phyloP scores from a whole-genome alignment of 2,113 vertebrate genomes.

The Amazona vittata region DNA sequence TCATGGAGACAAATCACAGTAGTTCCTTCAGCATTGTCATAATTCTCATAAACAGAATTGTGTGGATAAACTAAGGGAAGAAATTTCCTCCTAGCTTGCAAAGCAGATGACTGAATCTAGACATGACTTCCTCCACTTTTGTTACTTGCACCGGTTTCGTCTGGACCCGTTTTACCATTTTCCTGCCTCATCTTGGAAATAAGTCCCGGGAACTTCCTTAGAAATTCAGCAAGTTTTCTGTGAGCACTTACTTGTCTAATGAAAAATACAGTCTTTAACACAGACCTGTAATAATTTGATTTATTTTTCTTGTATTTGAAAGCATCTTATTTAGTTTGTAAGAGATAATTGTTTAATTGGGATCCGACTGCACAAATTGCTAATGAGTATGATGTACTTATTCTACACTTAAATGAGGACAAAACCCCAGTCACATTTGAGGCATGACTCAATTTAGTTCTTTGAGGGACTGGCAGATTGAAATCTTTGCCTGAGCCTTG shows the following conservation, averaged over 20 bases:
- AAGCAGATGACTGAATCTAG: background rate
- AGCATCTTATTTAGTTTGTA: slow-evolving; percentile 14
- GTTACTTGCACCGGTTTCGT: background rate
- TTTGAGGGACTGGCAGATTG: background rate
- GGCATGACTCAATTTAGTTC: background rate
- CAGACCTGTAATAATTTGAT: background rate
- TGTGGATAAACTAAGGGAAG: background rate
- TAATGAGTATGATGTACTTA: background rate
- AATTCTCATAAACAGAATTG: background rate
- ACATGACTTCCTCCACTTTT: background rate
- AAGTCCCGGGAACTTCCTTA: background rate
- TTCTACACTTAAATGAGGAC: background rate
- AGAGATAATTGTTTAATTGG: slow-evolving; percentile 45
- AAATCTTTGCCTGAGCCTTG: background rate
- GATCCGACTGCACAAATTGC: background rate
- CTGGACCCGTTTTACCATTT: background rate
- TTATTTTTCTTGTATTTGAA: slow-evolving; percentile 38
- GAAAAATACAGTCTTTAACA: background rate
- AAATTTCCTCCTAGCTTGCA: background rate
- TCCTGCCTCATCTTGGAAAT: background rate
- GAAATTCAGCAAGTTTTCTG: background rate
- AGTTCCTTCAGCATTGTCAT: background rate
- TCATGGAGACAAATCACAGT: background rate
- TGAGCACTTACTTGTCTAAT: background rate
- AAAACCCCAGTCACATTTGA: background rate